phyloP scores from a whole-genome alignment of 1,140 invertebrate species.

The Hylaeus volcanicus region DNA sequence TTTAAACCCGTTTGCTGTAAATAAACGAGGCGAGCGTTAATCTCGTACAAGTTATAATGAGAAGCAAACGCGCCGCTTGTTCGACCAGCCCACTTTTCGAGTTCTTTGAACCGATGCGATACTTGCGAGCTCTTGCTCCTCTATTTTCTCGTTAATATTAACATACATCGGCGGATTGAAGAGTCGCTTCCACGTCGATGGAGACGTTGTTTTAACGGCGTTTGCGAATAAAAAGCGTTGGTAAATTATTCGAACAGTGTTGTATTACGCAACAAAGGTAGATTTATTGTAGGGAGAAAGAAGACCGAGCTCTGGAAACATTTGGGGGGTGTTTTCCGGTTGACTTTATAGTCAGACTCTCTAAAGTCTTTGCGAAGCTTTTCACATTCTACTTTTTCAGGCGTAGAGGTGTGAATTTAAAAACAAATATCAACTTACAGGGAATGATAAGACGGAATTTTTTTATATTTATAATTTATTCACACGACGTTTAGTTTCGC shows the following conservation, averaged over 20 bases:
- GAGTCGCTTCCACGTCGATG: background rate
- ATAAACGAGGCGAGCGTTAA: slow-evolving; percentile 30
- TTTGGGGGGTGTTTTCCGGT: no score
- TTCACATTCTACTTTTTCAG: no score
- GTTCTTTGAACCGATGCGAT: background rate
- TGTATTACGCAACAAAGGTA: background rate
- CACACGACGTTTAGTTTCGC: no score
- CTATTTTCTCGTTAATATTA: background rate
- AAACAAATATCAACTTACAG: no score
- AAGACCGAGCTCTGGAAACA: no score
- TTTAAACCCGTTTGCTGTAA: slow-evolving; percentile 29
- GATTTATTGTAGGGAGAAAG: no score
- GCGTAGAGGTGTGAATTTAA: no score
- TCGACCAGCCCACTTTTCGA: slow-evolving; percentile 2
- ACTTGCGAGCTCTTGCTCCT: background rate
- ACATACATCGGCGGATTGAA: background rate
- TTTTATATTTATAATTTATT: no score
- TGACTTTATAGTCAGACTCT: no score
- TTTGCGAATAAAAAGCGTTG: no score
- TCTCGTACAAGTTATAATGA: slow-evolving; percentile 43
- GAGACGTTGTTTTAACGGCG: background rate
- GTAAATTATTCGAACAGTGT: background rate
- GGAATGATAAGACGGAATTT: no score
- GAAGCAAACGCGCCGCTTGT: slow-evolving; percentile 35
- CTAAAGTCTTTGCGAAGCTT: no score